phyloP scores from a whole-genome alignment of 2,797 vertebrate genomes.

The Anomalospiza imberbis region DNA sequence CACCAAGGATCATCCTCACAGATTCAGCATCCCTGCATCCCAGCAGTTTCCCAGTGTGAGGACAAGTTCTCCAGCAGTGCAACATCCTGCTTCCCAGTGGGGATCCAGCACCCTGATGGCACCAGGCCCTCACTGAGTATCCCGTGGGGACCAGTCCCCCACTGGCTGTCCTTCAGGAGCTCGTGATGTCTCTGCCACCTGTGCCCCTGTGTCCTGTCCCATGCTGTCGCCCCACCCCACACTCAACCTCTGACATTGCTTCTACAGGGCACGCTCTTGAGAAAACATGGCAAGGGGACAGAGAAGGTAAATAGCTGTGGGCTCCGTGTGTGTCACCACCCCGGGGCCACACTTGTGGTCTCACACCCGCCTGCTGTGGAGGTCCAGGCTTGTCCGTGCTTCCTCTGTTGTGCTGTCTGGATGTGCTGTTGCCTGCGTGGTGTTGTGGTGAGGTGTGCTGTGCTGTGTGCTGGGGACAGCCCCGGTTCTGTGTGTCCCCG shows the following conservation, averaged over 20 bases:
- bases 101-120: not conserved
- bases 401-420: constrained; percentile 72
- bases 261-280: constrained; percentile 84
- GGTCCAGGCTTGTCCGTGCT: constrained; percentile 21
- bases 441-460: constrained; percentile 64
- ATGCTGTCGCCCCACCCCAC: not conserved
- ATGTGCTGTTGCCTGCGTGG: constrained; percentile 76
- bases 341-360: not conserved
- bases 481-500: not conserved
- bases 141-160: not conserved
- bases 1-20: not conserved
- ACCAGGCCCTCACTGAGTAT: not conserved
- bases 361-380: not conserved
- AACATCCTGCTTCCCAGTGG: not conserved
- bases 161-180: not conserved
- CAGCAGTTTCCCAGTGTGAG: not conserved
- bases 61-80: not conserved
- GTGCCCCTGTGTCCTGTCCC: not conserved
- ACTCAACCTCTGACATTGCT: constrained; percentile 77
- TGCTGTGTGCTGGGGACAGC: not conserved
- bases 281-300: constrained; percentile 84
- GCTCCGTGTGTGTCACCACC: constrained; percentile 70
- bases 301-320: constrained; percentile 80
- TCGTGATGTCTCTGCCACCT: not conserved
- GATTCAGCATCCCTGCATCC: not conserved